Base-by-base conservation (phyloP, 2,113 vertebrate genomes). In the Callipepla squamata region DNA sequence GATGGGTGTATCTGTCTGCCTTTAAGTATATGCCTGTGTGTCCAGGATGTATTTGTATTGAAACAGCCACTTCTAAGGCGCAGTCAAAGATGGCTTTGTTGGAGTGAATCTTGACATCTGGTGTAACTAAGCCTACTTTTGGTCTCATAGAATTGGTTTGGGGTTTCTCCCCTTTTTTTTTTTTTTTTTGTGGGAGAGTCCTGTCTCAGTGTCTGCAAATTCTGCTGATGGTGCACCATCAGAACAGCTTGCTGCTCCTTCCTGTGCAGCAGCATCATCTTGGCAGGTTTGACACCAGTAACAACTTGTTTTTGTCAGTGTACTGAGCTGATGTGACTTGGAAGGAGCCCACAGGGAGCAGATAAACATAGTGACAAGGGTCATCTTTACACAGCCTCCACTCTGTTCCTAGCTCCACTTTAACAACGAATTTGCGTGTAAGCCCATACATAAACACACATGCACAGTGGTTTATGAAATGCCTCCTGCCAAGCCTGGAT, bases 241-340 rank as follows among this genome's bases (percentile, higher is more conserved):
- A 85, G 65, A 83, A 80, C 65, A 75, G 77, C 66, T 88, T 95
- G 42, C 76, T 82, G 25, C 51, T 93, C 79, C 90, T 68, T 80
- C 57, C 61, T 90, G 79, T 91, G 73, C 90, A 88, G 73, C 87
- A 75, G 6, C 82, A 94, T 36, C 65, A 48, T 85, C 76, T 92
- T 92, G 93, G 85, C 93, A 96, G 73, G 48, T 72, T 82, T 96
- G 91, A 95, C 89, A 93, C 80, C 85, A 93, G 61, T 80, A 95
- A 93, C 90, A 92, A 94, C 90, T 96, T 94, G 79, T 51, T 96
- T 94, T 94, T 95, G 79, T 96, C 85, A 72, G 47, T 65, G 69
- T 80, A 40, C 85, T 92, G 85, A 96, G 87, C 53, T 23, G 32
- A 45, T 94, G 80, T 94, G 96, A 95, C 87, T 57, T 84, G 65